Conservation (phyloP, 2,797 vertebrate species). For the Acipenser ruthenus region DNA sequence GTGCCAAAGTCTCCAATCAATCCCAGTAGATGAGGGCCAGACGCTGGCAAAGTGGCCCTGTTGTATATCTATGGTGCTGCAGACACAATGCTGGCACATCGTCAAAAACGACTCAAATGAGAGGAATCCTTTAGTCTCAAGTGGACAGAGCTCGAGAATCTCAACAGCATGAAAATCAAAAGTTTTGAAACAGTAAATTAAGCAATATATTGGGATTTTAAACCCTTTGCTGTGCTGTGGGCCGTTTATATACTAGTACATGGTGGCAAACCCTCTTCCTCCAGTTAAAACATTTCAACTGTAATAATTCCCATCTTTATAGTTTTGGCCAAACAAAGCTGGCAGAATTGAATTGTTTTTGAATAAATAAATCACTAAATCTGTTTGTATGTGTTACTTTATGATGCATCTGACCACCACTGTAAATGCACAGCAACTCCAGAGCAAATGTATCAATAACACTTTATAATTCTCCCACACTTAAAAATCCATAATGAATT, state of each 20-base stretch:
- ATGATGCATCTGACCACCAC: too few relatives aligned
- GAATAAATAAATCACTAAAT: too few relatives aligned
- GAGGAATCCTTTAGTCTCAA: slow-evolving; percentile 39
- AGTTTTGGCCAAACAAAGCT: too few relatives aligned
- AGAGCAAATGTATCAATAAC: too few relatives aligned
- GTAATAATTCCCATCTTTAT: too few relatives aligned
- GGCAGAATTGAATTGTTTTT: too few relatives aligned
- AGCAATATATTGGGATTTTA: neutral
- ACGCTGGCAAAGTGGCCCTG: slow-evolving; percentile 31
- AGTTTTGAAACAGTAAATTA: neutral
- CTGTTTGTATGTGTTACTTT: too few relatives aligned
- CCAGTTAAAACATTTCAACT: too few relatives aligned
- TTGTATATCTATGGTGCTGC: slow-evolving; percentile 36
- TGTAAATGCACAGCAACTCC: too few relatives aligned
- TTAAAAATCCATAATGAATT: neutral
- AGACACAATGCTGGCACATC: slow-evolving; percentile 69
- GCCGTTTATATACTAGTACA: too few relatives aligned
- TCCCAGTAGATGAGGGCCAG: slow-evolving; percentile 54
- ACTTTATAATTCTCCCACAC: neutral
- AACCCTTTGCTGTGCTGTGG: too few relatives aligned
- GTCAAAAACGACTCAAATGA: slow-evolving; percentile 48
- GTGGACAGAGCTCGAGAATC: neutral
- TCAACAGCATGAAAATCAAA: neutral
- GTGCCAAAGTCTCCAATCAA: slow-evolving; percentile 31
- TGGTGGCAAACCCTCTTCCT: too few relatives aligned